Evolutionary conservation across 2,888 invertebrate species (phyloP).

Genomic region (Halocaridina rubra): DNA sequence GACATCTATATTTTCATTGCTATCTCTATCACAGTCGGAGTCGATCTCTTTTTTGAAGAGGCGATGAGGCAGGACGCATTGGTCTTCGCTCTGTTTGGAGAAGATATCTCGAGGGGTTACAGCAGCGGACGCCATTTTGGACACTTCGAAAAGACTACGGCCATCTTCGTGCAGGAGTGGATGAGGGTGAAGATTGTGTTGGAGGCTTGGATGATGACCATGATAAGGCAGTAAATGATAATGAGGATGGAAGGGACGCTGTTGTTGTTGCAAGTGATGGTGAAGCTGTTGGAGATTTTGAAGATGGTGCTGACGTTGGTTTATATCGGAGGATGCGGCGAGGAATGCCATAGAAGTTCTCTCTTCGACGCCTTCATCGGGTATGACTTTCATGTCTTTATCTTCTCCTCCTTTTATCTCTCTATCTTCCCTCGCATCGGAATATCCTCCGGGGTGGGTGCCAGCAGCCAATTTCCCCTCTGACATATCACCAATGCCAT

Average conservation of each 20-base stretch:
- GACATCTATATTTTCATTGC: constrained; percentile 46
- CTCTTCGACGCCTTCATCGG: too few species aligned
- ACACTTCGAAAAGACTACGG: not conserved
- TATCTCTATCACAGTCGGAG: constrained; percentile 33
- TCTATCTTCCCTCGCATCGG: too few species aligned
- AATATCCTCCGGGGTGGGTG: too few species aligned
- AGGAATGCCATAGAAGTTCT: not conserved
- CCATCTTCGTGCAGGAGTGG: not conserved
- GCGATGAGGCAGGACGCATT: too few species aligned
- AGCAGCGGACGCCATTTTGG: too few species aligned
- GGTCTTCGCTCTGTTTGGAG: too few species aligned
- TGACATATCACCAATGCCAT: not conserved
- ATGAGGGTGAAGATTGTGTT: not conserved
- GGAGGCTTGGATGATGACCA: not conserved
- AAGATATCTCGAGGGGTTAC: too few species aligned
- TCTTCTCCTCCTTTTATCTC: too few species aligned
- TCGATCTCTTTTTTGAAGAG: constrained; percentile 2
- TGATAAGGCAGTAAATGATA: not conserved
- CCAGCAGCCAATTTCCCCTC: too few species aligned
- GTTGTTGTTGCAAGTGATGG: not conserved
- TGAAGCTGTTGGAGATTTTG: not conserved
- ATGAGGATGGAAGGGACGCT: not conserved
- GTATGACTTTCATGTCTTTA: too few species aligned
- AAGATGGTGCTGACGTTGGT: not conserved
- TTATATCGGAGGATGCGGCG: not conserved